Conservation (phyloP, 2,888 invertebrate genomes). For the Ectemnius cavifrons region DNA sequence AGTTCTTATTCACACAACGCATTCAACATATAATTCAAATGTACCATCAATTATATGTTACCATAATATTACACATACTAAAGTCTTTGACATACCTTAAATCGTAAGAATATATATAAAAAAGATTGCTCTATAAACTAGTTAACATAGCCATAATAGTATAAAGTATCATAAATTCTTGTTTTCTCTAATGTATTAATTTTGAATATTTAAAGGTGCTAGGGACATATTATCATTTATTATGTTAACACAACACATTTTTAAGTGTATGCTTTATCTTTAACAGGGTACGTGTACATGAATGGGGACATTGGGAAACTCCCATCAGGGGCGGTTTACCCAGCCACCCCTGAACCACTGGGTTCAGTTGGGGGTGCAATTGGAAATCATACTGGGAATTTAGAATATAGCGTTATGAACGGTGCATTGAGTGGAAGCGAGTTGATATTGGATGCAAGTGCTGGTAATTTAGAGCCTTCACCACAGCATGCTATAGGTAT, state of each 20-base stretch:
- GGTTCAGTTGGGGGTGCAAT: conserved; percentile 73
- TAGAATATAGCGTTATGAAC: conserved; percentile 78
- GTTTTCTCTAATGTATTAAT: too few species aligned
- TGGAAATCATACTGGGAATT: conserved; percentile 69
- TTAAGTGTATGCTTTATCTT: conserved; percentile 47
- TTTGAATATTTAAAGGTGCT: too few species aligned
- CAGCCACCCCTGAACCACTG: conserved; percentile 84
- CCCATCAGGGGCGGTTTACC: conserved; percentile 85
- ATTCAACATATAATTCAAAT: too few species aligned
- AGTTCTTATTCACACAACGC: too few species aligned
- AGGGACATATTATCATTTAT: too few species aligned
- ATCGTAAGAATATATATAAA: conserved; percentile 1
- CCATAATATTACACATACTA: conserved; percentile 28
- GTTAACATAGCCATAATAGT: not conserved
- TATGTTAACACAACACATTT: not conserved
- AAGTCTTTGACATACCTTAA: conserved; percentile 25
- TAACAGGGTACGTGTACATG: conserved; percentile 87
- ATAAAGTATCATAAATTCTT: too few species aligned
- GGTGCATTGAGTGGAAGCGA: conserved; percentile 72
- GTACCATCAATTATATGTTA: conserved; percentile 15
- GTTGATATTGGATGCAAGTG: conserved; percentile 74
- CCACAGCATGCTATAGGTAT: conserved; percentile 75
- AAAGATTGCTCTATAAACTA: not conserved
- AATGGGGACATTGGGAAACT: conserved; percentile 90
- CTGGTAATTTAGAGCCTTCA: conserved; percentile 71